Evolutionary conservation across 1,140 invertebrate genomes (phyloP).

Genomic region (Trachymyrmex septentrionalis): DNA sequence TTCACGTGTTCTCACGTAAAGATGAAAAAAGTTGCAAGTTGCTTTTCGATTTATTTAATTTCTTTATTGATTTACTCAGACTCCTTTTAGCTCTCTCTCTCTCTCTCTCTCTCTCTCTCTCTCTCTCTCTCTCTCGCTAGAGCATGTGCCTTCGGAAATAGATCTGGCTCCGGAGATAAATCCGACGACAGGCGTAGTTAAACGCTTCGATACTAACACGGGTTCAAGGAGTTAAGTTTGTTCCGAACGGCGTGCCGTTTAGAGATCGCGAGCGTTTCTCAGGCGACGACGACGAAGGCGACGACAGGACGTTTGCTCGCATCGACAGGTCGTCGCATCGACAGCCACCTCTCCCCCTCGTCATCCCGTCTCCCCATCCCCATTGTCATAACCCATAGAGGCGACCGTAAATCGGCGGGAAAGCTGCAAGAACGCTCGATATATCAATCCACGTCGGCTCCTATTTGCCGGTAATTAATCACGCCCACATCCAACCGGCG

Average conservation of each 20-base stretch:
- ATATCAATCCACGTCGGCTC: slow-evolving; percentile 84
- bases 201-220: slow-evolving; percentile 35
- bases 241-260: slow-evolving; percentile 21
- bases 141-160: not conserved
- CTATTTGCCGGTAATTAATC: slow-evolving; percentile 85
- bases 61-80: not conserved
- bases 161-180: not conserved
- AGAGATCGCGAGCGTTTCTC: slow-evolving; percentile 32
- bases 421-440: slow-evolving; percentile 82
- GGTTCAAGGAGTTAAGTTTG: slow-evolving; percentile 36
- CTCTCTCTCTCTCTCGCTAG: too few species aligned
- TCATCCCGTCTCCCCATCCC: slow-evolving; percentile 13
- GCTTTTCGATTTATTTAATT: not conserved
- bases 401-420: slow-evolving; percentile 82
- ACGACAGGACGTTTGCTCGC: slow-evolving; percentile 32
- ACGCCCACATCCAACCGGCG: slow-evolving; percentile 79
- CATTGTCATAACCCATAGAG: slow-evolving; percentile 84
- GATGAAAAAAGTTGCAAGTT: not conserved
- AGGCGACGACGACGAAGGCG: slow-evolving; percentile 28
- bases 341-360: slow-evolving; percentile 56
- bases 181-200: slow-evolving; percentile 11
- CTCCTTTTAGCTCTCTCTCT: too few species aligned
- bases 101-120: too few species aligned
- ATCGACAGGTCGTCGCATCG: slow-evolving; percentile 67
- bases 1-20: not conserved